Evolutionary conservation across 2,888 invertebrate genomes (phyloP).

Genomic region (Drosophila barbarae): DNA sequence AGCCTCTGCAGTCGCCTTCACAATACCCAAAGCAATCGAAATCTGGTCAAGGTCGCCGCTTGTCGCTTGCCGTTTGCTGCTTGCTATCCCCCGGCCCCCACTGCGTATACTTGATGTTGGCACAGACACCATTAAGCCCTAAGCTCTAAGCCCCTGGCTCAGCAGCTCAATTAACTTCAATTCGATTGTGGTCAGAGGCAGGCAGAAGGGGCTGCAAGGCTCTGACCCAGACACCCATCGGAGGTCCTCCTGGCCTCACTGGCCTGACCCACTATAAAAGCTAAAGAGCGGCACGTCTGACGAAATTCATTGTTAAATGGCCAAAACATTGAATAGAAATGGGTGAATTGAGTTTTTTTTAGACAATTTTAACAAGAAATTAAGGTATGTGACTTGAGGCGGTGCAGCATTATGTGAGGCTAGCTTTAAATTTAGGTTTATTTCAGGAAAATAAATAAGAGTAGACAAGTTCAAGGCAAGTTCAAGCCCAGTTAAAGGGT

Average conservation of each 20-base stretch:
- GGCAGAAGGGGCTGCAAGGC: neutral
- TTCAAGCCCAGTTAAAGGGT: too few relatives aligned
- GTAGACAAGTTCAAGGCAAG: neutral
- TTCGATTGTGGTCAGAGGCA: conserved; percentile 8
- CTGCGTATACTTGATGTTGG: conserved; percentile 56
- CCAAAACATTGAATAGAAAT: neutral
- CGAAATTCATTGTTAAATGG: neutral
- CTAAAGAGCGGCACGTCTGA: neutral
- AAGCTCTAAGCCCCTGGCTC: conserved; percentile 30
- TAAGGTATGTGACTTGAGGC: neutral
- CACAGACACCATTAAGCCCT: conserved; percentile 41
- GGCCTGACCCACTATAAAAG: too few relatives aligned
- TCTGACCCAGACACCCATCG: neutral
- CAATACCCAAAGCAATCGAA: conserved; percentile 33
- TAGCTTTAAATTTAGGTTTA: neutral
- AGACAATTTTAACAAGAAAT: neutral
- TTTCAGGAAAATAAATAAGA: neutral
- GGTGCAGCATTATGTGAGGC: neutral
- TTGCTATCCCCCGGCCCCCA: conserved; percentile 17
- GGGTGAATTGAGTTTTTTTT: neutral
- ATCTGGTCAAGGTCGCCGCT: conserved; percentile 61
- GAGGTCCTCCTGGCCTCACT: neutral
- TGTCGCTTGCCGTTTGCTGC: neutral
- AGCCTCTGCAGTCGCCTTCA: conserved; percentile 34
- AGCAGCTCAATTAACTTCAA: conserved; percentile 22